These are phyloP conservation scores for Tricholauxania praeusta DNA, from an alignment of 2,888 invertebrate genomes.

Conservation along the genomic window DNA sequence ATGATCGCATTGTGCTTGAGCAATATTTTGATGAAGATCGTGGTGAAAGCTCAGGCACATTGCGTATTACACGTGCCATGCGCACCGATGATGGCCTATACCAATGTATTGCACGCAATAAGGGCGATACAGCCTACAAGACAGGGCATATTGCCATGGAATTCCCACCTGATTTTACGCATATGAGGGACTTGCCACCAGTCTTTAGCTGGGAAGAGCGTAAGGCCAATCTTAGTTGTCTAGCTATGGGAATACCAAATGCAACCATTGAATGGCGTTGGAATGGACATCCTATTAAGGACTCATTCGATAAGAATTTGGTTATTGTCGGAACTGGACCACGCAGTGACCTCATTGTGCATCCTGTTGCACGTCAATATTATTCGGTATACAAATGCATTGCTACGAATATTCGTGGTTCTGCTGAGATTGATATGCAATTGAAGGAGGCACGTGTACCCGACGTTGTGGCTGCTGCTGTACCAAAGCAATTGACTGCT, in stretches of 20 bases:
- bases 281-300: conserved; percentile 71
- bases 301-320: conserved; percentile 70
- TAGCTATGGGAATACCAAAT: conserved; percentile 90
- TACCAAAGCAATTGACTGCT: conserved; percentile 80
- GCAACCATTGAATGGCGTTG: conserved; percentile 90
- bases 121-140: conserved; percentile 79
- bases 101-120: conserved; percentile 86
- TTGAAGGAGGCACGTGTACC: conserved; percentile 82
- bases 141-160: conserved; percentile 88
- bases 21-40: conserved; percentile 70
- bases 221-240: conserved; percentile 86
- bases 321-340: conserved; percentile 78
- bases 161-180: conserved; percentile 84
- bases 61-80: conserved; percentile 76
- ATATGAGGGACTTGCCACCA: conserved; percentile 77
- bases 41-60: conserved; percentile 74
- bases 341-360: conserved; percentile 78
- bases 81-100: conserved; percentile 89
- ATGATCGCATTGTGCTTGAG: conserved; percentile 77
- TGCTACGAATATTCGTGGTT: conserved; percentile 83
- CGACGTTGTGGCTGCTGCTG: conserved; percentile 74
- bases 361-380: conserved; percentile 74
- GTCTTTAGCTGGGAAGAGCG: conserved; percentile 87
- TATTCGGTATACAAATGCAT: conserved; percentile 85
- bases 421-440: conserved; percentile 75